These are phyloP conservation scores for Atta texana DNA, from an alignment of 1,140 invertebrate genomes.

Conservation along the genomic window DNA sequence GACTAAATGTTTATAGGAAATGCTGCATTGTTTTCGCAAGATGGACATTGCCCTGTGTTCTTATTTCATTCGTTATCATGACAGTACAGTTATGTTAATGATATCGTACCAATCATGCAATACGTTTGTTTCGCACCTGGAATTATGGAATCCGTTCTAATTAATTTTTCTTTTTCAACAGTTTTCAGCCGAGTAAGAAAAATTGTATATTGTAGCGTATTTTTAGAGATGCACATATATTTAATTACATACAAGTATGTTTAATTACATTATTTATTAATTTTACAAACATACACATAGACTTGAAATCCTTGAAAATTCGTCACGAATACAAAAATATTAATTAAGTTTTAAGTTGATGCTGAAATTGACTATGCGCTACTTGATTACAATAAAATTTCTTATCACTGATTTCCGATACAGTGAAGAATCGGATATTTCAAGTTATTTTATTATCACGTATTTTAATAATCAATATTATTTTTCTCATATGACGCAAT, in stretches of 20 bases:
- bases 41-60: conserved; percentile 25
- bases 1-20: not conserved
- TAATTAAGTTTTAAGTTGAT: not conserved
- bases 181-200: not conserved
- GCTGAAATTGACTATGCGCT: not conserved
- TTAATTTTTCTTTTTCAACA: conserved; percentile 12
- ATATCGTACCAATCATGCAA: not conserved
- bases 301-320: not conserved
- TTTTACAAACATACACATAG: not conserved
- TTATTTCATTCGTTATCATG: conserved; percentile 6
- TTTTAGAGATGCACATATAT: not conserved
- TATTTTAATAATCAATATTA: not conserved
- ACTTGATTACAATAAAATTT: not conserved
- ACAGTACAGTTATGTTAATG: conserved; percentile 1
- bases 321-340: not conserved
- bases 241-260: not conserved
- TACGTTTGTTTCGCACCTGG: not conserved
- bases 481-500: not conserved
- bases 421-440: not conserved
- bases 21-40: not conserved
- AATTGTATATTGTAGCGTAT: not conserved
- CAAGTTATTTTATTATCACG: not conserved
- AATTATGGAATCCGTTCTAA: conserved; percentile 28
- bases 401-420: not conserved
- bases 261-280: not conserved